Evolutionary conservation across 2,797 vertebrate genomes (phyloP).

Genomic region (Chromis chromis): DNA sequence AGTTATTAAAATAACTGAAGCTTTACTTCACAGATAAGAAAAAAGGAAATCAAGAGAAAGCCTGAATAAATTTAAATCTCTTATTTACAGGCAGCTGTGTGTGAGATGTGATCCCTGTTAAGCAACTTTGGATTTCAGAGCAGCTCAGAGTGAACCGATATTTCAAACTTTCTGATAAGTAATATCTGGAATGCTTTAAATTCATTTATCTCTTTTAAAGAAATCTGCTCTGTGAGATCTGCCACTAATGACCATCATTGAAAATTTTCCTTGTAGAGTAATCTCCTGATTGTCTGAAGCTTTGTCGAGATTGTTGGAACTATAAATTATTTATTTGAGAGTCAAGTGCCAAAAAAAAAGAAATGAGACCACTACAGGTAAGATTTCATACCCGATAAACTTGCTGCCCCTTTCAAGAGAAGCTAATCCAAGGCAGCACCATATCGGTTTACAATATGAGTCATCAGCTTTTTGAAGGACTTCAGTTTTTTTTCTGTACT

Average conservation of each 20-base stretch:
- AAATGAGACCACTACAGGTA: slow-evolving; percentile 23
- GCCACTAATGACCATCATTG: slow-evolving; percentile 13
- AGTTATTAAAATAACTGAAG: slow-evolving; percentile 44
- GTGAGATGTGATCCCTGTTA: slow-evolving; percentile 59
- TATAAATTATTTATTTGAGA: slow-evolving; percentile 46
- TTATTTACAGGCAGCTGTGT: slow-evolving; percentile 73
- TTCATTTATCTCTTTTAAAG: slow-evolving; percentile 35
- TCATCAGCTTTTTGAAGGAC: slow-evolving; percentile 40
- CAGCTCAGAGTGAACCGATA: slow-evolving; percentile 45
- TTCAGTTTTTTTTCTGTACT: slow-evolving; percentile 36
- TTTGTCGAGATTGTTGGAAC: slow-evolving; percentile 62
- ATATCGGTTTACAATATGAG: slow-evolving; percentile 26
- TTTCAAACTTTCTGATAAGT: slow-evolving; percentile 33
- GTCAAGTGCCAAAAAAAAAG: slow-evolving; percentile 63
- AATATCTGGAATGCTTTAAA: slow-evolving; percentile 72
- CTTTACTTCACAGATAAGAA: slow-evolving; percentile 32
- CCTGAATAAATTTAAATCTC: slow-evolving; percentile 56
- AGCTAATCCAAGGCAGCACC: slow-evolving; percentile 50
- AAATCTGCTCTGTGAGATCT: slow-evolving; percentile 26
- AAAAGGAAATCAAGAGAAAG: slow-evolving; percentile 47
- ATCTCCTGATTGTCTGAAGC: slow-evolving; percentile 82
- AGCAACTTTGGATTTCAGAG: slow-evolving; percentile 65
- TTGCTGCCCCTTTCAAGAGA: slow-evolving; percentile 40
- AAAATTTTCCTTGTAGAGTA: slow-evolving; percentile 27
- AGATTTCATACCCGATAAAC: slow-evolving; percentile 38